Conservation (phyloP, 2,113 vertebrate genomes). For the Corapipo altera region DNA sequence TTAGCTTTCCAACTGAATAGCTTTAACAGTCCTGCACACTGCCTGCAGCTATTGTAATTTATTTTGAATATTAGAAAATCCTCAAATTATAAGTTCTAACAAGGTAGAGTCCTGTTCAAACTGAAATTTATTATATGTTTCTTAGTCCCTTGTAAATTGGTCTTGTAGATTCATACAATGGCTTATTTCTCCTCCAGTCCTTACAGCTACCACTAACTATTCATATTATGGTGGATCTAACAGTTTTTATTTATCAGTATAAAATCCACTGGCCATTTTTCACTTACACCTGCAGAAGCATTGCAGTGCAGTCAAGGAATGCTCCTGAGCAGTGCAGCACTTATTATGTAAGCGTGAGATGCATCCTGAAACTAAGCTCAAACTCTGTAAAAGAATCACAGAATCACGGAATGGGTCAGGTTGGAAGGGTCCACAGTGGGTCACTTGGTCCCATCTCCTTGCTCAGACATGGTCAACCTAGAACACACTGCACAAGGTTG, state of each 20-base stretch:
- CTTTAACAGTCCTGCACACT: not conserved
- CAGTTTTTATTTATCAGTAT: not conserved
- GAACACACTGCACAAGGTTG: too few species aligned
- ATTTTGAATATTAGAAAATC: constrained; percentile 54
- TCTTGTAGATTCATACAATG: not conserved
- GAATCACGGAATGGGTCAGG: not conserved
- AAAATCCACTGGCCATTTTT: not conserved
- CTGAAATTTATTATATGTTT: not conserved
- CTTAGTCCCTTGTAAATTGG: not conserved
- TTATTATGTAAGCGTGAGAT: not conserved
- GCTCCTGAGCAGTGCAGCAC: not conserved
- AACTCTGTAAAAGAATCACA: not conserved
- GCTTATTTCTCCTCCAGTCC: not conserved
- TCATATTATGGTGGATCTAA: not conserved
- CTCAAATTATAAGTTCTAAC: constrained; percentile 20
- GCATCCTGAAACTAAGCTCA: not conserved
- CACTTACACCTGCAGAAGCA: not conserved
- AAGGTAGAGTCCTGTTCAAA: constrained; percentile 1
- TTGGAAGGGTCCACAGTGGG: not conserved
- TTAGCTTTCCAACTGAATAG: constrained; percentile 6
- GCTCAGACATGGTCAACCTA: not conserved
- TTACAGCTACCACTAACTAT: not conserved
- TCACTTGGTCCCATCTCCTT: not conserved
- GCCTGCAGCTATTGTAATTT: constrained; percentile 45
- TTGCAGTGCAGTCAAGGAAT: not conserved